Evolutionary conservation across 1,140 invertebrate genomes (phyloP).

Genomic region (Zaprionus camerounensis): DNA sequence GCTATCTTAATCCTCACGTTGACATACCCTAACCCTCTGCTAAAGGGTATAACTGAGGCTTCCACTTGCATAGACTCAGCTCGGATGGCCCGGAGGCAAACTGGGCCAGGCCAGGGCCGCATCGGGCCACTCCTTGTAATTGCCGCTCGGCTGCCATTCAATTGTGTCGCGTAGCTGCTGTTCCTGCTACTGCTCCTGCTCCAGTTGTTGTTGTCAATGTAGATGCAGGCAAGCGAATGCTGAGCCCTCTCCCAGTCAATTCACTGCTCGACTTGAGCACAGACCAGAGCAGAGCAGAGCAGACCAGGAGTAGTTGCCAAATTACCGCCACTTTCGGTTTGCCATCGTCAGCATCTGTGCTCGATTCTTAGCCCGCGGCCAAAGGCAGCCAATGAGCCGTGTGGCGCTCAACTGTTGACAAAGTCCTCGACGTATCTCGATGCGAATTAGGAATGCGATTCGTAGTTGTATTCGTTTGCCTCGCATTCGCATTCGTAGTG

Average conservation of each 20-base stretch:
- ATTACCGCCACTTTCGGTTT: slow-evolving; percentile 67
- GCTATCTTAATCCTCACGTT: slow-evolving; percentile 17
- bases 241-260: slow-evolving; percentile 1
- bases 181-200: no score
- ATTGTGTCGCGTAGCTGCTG: slow-evolving; percentile 36
- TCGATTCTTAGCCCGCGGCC: slow-evolving; percentile 76
- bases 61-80: slow-evolving; percentile 55
- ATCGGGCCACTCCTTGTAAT: slow-evolving; percentile 66
- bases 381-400: slow-evolving; percentile 77
- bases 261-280: slow-evolving; percentile 1
- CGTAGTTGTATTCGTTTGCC: background rate
- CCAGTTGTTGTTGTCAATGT: background rate
- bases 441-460: slow-evolving; percentile 36
- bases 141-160: slow-evolving; percentile 49
- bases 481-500: background rate
- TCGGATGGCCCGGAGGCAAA: slow-evolving; percentile 60
- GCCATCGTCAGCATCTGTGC: slow-evolving; percentile 75
- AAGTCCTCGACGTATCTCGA: slow-evolving; percentile 68
- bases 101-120: slow-evolving; percentile 29
- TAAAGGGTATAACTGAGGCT: slow-evolving; percentile 52
- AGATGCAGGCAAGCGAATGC: slow-evolving; percentile 26
- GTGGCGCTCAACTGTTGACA: slow-evolving; percentile 69
- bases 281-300: background rate
- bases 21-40: slow-evolving; percentile 46
- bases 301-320: slow-evolving; percentile 59